Base-by-base conservation (phyloP, 2,113 vertebrate genomes). In the Acanthisitta chloris region DNA sequence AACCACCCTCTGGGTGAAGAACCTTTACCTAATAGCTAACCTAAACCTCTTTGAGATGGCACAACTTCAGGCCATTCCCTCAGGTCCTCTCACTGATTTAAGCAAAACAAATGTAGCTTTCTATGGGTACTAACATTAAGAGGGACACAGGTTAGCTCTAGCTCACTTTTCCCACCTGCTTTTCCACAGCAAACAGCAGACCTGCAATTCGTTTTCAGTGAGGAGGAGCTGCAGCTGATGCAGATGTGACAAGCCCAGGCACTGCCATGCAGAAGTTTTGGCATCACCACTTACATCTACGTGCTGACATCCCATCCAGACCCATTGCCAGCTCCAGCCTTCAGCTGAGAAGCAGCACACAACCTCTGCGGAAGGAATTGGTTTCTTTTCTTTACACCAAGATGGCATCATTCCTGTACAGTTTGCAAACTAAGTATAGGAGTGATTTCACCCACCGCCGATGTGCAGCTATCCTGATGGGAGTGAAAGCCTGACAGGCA, bases 361-460 rank as follows among this genome's bases (percentile, higher is more conserved):
- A 8, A n/a, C 38, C 78, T 84, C 72, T 83, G 67, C 76, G 80
- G 9, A 46, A 54, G 20, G 33, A 73, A 61, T 4, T 42, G 26
- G 15, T 33, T 82, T 70, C 65, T 78, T 91, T 67, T 78, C 70
- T 83, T 91, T 49, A 62, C 66, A 33, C 36, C 0, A 0, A 73
- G 52, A 65, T 0, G 0, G 71, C 51, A 82, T 70, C 79, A 13
- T 70, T 88, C 66, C 54, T 34, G 43, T 7, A 20, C 29, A 45
- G 59, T 79, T 84, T 82, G 62, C 52, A 79, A 45, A 54, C 93
- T 83, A 90, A 83, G 71, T 77, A 91, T 77, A 83, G 91, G 52
- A 89, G 82, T 95, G 81, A 95, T 96, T 94, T 96, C 94, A 96
- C 48, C 45, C 57, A 18, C 51, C 16, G 8, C 19, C 11, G 3